These are phyloP conservation scores for Scyliorhinus canicula DNA, from an alignment of 2,797 vertebrate genomes.

Conservation along the genomic window DNA sequence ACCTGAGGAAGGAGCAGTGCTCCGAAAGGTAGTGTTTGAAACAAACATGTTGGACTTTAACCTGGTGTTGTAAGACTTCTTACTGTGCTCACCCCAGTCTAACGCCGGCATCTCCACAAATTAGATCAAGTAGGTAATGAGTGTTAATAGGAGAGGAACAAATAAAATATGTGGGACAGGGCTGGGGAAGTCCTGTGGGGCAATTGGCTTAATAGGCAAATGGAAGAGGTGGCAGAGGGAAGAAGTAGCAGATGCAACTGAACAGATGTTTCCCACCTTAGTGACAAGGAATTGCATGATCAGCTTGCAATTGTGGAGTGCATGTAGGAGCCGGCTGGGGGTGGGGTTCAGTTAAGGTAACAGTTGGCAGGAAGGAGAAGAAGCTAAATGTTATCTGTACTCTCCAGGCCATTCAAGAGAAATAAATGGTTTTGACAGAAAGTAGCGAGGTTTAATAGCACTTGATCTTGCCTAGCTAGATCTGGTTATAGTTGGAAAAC, in stretches of 20 bases:
- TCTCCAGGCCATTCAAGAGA: background rate
- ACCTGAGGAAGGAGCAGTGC: no score
- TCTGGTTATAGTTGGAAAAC: background rate
- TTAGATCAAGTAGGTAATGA: background rate
- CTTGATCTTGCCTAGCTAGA: background rate
- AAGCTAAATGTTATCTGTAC: background rate
- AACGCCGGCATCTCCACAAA: no score
- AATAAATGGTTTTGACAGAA: background rate
- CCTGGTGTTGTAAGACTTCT: no score
- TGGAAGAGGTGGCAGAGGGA: background rate
- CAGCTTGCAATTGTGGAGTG: background rate
- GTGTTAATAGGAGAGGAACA: background rate
- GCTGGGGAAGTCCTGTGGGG: background rate
- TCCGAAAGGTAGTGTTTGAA: no score
- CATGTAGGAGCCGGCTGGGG: background rate
- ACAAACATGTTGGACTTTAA: no score
- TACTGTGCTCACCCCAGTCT: no score
- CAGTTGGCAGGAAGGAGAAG: background rate
- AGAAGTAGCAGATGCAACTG: background rate
- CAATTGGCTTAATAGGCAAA: background rate
- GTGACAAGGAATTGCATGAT: background rate
- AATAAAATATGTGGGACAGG: background rate
- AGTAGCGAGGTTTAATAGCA: background rate
- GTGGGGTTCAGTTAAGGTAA: background rate
- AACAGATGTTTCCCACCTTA: background rate